Conservation (phyloP, 2,888 invertebrate species). For the Choreutis nemorana region DNA sequence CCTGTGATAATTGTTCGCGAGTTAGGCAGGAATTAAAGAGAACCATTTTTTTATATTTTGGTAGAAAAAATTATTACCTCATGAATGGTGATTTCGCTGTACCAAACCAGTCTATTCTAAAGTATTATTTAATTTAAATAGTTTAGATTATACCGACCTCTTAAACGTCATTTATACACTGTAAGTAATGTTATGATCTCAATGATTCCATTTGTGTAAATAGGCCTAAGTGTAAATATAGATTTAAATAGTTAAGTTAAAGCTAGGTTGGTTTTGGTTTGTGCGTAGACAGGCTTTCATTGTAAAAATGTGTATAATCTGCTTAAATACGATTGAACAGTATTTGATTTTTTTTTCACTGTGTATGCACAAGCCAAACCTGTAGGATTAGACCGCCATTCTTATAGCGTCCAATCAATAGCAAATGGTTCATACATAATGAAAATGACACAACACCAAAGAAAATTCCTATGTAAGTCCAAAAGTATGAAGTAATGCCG, state of each 20-base stretch:
- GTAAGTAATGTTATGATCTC: slow-evolving; percentile 59
- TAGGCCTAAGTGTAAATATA: slow-evolving; percentile 54
- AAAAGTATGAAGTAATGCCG: slow-evolving; percentile 42
- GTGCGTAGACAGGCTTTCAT: slow-evolving; percentile 20
- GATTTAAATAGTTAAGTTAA: slow-evolving; percentile 21
- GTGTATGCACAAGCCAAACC: slow-evolving; percentile 22
- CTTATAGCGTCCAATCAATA: slow-evolving; percentile 57
- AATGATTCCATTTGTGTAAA: slow-evolving; percentile 64
- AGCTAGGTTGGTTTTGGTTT: slow-evolving; percentile 26
- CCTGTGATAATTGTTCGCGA: too few species aligned
- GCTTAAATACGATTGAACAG: slow-evolving; percentile 5
- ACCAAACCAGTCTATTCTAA: slow-evolving; percentile 55
- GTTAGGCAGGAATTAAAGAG: too few species aligned
- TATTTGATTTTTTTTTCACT: background rate
- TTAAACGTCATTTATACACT: slow-evolving; percentile 41
- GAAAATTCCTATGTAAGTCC: slow-evolving; percentile 49
- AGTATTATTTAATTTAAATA: slow-evolving; percentile 57
- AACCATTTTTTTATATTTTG: too few species aligned
- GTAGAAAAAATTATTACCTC: slow-evolving; percentile 36
- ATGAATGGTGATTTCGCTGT: slow-evolving; percentile 30
- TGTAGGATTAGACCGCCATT: slow-evolving; percentile 33
- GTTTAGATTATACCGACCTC: slow-evolving; percentile 33
- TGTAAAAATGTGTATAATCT: slow-evolving; percentile 7
- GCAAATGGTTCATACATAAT: slow-evolving; percentile 27
- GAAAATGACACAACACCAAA: slow-evolving; percentile 61